Base-by-base conservation (phyloP, 2,888 invertebrate species). In the Platynereis dumerilii region DNA sequence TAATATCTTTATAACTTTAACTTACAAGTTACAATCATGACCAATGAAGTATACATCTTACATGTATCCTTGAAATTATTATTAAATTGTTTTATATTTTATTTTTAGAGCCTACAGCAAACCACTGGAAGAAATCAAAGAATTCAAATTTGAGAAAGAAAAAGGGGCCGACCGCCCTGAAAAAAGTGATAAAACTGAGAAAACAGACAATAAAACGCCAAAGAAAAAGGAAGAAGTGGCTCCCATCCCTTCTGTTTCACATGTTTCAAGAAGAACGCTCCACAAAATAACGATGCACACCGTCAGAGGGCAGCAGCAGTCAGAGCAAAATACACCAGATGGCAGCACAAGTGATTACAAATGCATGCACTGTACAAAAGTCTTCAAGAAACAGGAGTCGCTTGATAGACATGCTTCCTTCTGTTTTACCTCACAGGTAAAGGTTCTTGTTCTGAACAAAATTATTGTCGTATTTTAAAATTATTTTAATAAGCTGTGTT, bases 311-410 rank as follows among this genome's bases (percentile, higher is more conserved):
- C 34, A 34, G 12, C 34, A 34, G 45, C 12, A 28, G 12, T 27
- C 44, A 45, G 15, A n/a, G 26, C 39, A n/a, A n/a, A 34, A 34
- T 12, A 34, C 34, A 34, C 5, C 34, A 34, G 34, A 34, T 5
- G 34, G 34, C 34, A 12, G 7, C 12, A 34, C 34, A 7, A 12
- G 34, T 34, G 12, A 12, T 12, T 48, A 7, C 42, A 60, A 62
- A 22, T 76, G 76, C 60, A 52, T 53, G 3, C 68, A 68, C 28
- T 76, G 76, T 57, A 58, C 63, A 1, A 70, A 72, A 15, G 56
- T 64, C 3, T 76, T 76, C 65, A 68, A 65, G 1, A 69, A 71
- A 20, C 70, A 71, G 56, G 68, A 69, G 7, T 73, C 73, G 10
- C 66, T 71, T 10, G 57, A 64, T n/a, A 68, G 68, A 34, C 77